phyloP scores from a whole-genome alignment of 2,888 invertebrate species.

The Ochlodes sylvanus region DNA sequence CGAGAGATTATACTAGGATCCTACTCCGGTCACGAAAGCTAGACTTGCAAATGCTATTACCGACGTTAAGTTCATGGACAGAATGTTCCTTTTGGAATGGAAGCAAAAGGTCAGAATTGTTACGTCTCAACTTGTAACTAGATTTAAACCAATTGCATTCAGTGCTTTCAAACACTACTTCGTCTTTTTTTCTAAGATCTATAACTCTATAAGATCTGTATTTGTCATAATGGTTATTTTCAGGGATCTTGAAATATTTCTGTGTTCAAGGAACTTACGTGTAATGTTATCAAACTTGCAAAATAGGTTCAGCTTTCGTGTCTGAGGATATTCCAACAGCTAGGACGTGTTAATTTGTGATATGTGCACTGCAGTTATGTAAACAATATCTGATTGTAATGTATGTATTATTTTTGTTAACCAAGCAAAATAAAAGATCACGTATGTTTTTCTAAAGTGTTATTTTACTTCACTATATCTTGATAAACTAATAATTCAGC shows the following conservation, averaged over 20 bases:
- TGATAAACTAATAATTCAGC: background rate
- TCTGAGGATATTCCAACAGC: constrained; percentile 4
- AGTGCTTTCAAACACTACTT: no score
- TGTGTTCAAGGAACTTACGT: no score
- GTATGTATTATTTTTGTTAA: constrained; percentile 3
- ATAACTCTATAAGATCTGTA: no score
- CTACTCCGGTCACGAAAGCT: background rate
- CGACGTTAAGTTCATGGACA: no score
- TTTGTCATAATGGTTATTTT: no score
- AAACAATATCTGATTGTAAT: no score
- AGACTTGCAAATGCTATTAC: background rate
- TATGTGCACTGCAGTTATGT: constrained; percentile 16
- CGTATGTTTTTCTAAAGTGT: background rate
- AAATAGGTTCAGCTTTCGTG: constrained; percentile 1
- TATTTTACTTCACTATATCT: constrained; percentile 2
- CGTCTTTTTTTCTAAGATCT: no score
- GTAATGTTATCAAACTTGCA: background rate
- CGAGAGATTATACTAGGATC: constrained; percentile 66
- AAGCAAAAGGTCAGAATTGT: no score
- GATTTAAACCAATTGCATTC: no score
- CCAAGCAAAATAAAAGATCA: background rate
- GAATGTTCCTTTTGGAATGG: no score
- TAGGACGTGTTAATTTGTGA: constrained; percentile 18
- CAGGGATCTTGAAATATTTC: no score
- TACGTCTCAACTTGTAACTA: no score